These are phyloP conservation scores for Chiloscyllium punctatum DNA, from an alignment of 2,797 vertebrate species.

Conservation along the genomic window DNA sequence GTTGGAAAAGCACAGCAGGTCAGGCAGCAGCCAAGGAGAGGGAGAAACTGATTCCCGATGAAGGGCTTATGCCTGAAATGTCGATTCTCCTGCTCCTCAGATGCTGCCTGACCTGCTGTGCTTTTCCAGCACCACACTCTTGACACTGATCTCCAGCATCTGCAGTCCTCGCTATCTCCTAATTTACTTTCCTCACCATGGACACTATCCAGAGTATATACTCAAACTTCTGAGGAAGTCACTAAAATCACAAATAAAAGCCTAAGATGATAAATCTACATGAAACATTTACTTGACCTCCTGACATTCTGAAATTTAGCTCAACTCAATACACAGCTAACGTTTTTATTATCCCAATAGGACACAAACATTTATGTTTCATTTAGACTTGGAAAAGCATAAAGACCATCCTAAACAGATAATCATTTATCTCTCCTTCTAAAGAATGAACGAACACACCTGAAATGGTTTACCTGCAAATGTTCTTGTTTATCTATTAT, in stretches of 20 bases:
- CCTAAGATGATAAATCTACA: background rate
- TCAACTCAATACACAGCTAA: background rate
- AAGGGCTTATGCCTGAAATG: too few relatives aligned
- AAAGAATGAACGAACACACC: background rate
- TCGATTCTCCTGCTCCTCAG: too few relatives aligned
- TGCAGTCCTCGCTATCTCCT: too few relatives aligned
- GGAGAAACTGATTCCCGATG: too few relatives aligned
- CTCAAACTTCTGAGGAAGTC: background rate
- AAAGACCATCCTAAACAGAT: too few relatives aligned
- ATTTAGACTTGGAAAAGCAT: background rate
- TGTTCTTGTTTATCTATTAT: background rate
- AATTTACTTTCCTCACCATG: background rate
- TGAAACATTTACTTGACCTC: background rate
- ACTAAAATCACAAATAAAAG: background rate
- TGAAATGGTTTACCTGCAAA: background rate
- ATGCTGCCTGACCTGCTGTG: too few relatives aligned
- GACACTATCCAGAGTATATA: background rate
- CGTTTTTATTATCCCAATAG: background rate
- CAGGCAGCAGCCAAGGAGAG: too few relatives aligned
- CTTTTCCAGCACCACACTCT: too few relatives aligned
- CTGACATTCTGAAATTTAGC: conserved; percentile 3
- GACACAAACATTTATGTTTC: background rate
- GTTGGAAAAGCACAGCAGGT: too few relatives aligned
- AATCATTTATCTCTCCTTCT: background rate
- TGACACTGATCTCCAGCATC: too few relatives aligned